A percentile compares a stretch with the other conserved stretches of the same genome.
Conservation (phyloP, 2,113 vertebrate species). For the Pituophis catenifer region DNA sequence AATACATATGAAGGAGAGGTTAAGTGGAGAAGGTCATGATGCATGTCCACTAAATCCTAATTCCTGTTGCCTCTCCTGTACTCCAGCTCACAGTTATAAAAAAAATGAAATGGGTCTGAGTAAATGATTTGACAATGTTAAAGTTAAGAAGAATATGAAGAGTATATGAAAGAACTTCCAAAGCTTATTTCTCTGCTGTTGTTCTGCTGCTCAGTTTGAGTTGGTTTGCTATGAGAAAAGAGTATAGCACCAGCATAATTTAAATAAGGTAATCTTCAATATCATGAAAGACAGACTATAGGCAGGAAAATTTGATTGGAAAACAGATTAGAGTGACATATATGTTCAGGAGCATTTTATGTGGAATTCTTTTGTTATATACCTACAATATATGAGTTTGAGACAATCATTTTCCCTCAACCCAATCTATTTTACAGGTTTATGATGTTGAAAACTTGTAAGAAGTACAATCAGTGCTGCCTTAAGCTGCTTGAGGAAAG, state of each 20-base stretch:
- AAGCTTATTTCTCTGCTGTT: neutral
- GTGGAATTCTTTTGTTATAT: neutral
- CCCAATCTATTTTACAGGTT: neutral
- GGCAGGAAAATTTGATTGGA: neutral
- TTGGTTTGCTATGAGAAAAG: neutral
- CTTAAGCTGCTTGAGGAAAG: neutral
- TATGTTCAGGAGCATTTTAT: neutral
- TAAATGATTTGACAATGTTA: neutral
- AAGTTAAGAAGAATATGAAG: neutral
- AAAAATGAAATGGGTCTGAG: neutral
- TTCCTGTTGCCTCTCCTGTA: neutral
- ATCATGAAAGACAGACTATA: neutral
- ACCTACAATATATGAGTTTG: neutral
- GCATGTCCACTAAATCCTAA: neutral
- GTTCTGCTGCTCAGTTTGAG: neutral
- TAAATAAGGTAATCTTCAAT: neutral
- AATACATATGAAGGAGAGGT: neutral
- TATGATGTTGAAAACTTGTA: neutral
- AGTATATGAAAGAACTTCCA: neutral
- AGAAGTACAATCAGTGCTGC: neutral
- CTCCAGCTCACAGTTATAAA: neutral
- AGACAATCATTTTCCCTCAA: neutral
- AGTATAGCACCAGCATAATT: neutral
- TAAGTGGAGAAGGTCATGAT: neutral
- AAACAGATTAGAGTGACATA: neutral